Evolutionary conservation across 1,140 invertebrate species (phyloP).

Genomic region (Ostrea denselamellosa): DNA sequence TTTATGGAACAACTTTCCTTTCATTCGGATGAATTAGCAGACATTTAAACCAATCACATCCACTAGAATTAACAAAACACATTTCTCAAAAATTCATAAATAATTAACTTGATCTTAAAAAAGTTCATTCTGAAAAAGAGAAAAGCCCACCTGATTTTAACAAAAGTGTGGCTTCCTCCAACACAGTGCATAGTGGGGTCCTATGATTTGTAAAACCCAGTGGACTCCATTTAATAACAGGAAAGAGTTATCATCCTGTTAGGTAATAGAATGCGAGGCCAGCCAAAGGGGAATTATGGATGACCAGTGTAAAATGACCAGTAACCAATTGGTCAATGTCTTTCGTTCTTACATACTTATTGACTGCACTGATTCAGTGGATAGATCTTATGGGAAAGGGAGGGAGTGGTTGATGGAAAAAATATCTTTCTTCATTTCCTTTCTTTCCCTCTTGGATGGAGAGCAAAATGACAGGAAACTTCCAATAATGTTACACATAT

Average conservation of each 20-base stretch:
- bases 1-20: neutral
- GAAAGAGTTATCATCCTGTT: constrained; percentile 1
- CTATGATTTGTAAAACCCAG: neutral
- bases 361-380: no score
- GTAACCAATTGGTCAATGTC: neutral
- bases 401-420: no score
- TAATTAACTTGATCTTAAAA: neutral
- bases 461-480: neutral
- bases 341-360: neutral
- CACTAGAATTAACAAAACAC: neutral
- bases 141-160: neutral
- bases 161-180: neutral
- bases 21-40: neutral
- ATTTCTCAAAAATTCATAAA: neutral
- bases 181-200: neutral
- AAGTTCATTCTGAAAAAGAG: neutral
- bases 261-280: constrained; percentile 23
- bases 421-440: neutral
- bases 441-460: neutral
- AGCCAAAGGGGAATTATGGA: neutral
- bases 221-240: neutral
- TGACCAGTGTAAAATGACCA: neutral
- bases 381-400: no score
- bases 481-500: neutral
- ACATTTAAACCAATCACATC: neutral